A percentile compares a stretch with the other conserved stretches of the same genome.
phyloP scores from a whole-genome alignment of 1,140 invertebrate species.

The Drosophila cardini region DNA sequence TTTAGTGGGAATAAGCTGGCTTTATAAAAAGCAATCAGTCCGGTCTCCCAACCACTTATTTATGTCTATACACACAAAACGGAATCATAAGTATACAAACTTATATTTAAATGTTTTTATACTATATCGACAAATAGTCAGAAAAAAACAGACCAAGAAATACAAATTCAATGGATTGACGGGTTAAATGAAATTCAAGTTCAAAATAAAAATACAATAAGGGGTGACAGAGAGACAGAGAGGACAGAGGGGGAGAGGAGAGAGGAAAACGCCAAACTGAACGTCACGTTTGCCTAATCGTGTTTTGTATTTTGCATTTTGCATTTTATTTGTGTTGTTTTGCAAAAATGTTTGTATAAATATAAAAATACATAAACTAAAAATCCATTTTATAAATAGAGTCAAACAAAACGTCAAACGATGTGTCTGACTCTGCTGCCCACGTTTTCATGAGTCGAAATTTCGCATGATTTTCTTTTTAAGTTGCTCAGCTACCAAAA shows the following conservation, averaged over 20 bases:
- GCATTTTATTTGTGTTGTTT: slow-evolving; percentile 34
- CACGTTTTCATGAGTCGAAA: slow-evolving; percentile 59
- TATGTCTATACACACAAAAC: slow-evolving; percentile 36
- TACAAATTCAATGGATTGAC: slow-evolving; percentile 31
- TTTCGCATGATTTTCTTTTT: slow-evolving; percentile 59
- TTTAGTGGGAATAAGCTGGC: slow-evolving; percentile 55
- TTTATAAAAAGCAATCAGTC: slow-evolving; percentile 38
- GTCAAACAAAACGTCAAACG: slow-evolving; percentile 18
- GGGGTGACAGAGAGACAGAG: not conserved
- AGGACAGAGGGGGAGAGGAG: not conserved
- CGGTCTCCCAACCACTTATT: slow-evolving; percentile 32
- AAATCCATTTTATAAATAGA: slow-evolving; percentile 53
- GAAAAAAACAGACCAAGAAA: not conserved
- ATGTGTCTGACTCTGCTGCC: slow-evolving; percentile 40
- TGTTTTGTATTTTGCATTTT: slow-evolving; percentile 62
- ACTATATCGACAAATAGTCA: slow-evolving; percentile 2
- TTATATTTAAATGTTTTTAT: slow-evolving; percentile 8
- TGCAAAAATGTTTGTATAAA: slow-evolving; percentile 62
- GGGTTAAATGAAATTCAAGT: slow-evolving; percentile 70
- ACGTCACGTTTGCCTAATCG: slow-evolving; percentile 73
- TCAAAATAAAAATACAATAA: slow-evolving; percentile 50
- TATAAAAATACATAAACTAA: slow-evolving; percentile 57
- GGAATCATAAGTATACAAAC: slow-evolving; percentile 20
- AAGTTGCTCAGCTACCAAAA: slow-evolving; percentile 66
- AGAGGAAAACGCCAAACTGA: slow-evolving; percentile 45